Evolutionary conservation across 1,140 invertebrate species (phyloP).

Genomic region (Caenorhabditis briggsae): DNA sequence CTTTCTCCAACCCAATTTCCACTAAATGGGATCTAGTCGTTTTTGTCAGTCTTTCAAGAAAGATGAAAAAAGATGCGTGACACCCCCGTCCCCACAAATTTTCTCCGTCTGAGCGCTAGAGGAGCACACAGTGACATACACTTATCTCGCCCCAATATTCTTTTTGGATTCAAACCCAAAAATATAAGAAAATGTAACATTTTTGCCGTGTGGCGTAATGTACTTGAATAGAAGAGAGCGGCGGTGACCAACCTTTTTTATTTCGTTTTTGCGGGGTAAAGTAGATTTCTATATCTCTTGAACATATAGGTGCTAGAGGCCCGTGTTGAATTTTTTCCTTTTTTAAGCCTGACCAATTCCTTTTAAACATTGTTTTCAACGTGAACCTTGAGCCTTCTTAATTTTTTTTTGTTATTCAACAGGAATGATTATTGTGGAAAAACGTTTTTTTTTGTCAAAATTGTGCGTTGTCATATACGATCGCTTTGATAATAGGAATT

Average conservation of each 20-base stretch:
- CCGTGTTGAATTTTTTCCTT: too few species aligned
- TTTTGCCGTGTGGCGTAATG: slow-evolving; percentile 3
- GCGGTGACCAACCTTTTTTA: not conserved
- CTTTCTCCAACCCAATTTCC: slow-evolving; percentile 13
- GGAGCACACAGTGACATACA: not conserved
- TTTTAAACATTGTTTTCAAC: too few species aligned
- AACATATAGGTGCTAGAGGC: too few species aligned
- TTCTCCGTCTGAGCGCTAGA: not conserved
- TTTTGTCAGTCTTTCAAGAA: not conserved
- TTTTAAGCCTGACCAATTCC: too few species aligned
- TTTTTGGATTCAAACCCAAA: not conserved
- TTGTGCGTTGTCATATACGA: too few species aligned
- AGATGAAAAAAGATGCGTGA: not conserved
- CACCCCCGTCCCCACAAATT: not conserved
- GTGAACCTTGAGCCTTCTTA: too few species aligned
- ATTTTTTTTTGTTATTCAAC: too few species aligned
- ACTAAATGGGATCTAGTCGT: not conserved
- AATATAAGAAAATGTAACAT: not conserved
- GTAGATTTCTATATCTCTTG: not conserved
- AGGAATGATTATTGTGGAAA: too few species aligned
- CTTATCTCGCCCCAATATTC: not conserved
- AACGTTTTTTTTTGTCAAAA: too few species aligned
- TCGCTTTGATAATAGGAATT: too few species aligned
- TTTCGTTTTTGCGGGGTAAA: not conserved
- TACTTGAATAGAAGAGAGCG: not conserved